Conservation (phyloP, 2,113 vertebrate species). For the Psittacula cyanocephala region DNA sequence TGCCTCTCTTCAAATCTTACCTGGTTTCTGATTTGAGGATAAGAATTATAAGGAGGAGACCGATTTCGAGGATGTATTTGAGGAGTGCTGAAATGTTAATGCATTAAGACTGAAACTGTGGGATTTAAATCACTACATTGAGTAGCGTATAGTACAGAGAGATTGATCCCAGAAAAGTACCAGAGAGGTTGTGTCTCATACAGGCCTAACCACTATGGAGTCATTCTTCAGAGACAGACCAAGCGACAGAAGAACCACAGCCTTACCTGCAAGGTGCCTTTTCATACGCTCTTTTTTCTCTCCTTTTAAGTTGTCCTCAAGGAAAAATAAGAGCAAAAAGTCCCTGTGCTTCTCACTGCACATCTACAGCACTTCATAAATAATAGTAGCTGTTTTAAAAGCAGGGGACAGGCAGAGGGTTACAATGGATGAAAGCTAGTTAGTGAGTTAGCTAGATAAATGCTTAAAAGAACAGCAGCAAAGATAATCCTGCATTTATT, state of each 20-base stretch:
- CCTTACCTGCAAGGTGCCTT: conserved; percentile 64
- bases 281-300: conserved; percentile 49
- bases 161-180: conserved; percentile 51
- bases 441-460: conserved; percentile 62
- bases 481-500: conserved; percentile 60
- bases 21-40: not conserved
- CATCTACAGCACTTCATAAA: conserved; percentile 66
- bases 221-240: conserved; percentile 64
- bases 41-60: not conserved
- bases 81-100: conserved; percentile 37
- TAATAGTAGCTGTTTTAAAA: conserved; percentile 69
- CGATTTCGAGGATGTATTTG: not conserved
- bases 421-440: conserved; percentile 68
- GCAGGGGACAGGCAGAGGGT: conserved; percentile 64
- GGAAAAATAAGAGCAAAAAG: conserved; percentile 66
- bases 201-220: conserved; percentile 47
- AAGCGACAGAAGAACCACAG: conserved; percentile 48
- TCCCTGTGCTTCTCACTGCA: conserved; percentile 56
- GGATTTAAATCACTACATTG: conserved; percentile 45
- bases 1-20: not conserved
- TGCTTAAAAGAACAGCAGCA: conserved; percentile 58
- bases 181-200: conserved; percentile 62
- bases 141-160: conserved; percentile 43
- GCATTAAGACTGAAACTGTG: conserved; percentile 25
- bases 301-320: conserved; percentile 64